phyloP scores from a whole-genome alignment of 2,888 invertebrate genomes.

The Eristalinus sepulchralis region DNA sequence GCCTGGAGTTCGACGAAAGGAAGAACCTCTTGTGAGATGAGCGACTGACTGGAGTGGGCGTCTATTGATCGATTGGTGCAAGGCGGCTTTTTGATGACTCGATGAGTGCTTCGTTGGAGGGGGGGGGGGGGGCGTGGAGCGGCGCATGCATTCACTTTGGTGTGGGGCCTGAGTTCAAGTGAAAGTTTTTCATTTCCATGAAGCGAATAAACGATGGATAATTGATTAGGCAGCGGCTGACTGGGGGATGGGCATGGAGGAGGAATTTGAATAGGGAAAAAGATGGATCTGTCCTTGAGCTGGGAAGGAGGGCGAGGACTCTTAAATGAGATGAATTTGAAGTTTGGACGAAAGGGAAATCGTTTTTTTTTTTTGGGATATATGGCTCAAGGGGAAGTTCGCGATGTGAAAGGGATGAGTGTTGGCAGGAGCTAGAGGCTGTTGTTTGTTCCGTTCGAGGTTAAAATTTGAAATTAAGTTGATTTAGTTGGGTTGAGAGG shows the following conservation, averaged over 20 bases:
- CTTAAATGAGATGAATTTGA: too few relatives aligned
- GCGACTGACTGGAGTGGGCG: not conserved
- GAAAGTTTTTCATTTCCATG: not conserved
- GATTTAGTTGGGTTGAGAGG: too few relatives aligned
- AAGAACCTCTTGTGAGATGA: not conserved
- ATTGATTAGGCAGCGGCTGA: not conserved
- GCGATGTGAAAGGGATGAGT: not conserved
- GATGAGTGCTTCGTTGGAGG: not conserved
- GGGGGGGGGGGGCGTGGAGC: too few relatives aligned
- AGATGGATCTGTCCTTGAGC: not conserved
- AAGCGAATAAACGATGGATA: not conserved
- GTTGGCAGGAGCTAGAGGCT: not conserved
- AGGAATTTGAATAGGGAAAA: not conserved
- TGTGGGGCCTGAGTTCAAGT: not conserved
- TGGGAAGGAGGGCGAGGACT: not conserved
- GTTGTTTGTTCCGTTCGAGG: too few relatives aligned
- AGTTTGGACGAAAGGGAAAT: too few relatives aligned
- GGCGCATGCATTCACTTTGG: too few relatives aligned
- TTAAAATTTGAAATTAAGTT: too few relatives aligned
- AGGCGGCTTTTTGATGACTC: not conserved
- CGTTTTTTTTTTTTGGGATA: too few relatives aligned
- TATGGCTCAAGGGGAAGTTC: not conserved
- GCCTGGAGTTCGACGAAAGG: not conserved
- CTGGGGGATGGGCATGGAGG: not conserved
- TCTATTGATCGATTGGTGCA: not conserved